Conservation (phyloP, 2,113 vertebrate genomes). For the Limanda limanda region DNA sequence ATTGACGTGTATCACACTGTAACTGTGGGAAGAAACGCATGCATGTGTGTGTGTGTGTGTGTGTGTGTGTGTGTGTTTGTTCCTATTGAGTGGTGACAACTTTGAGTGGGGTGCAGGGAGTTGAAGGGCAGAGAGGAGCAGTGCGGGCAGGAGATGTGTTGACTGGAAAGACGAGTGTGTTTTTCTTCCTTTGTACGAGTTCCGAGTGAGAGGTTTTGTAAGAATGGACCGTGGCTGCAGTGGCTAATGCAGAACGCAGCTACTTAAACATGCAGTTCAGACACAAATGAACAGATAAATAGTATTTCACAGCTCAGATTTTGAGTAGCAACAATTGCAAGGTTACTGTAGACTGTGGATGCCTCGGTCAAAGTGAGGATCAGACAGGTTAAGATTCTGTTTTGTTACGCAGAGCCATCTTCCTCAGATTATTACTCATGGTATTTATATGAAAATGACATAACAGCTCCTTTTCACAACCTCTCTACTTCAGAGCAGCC, state of each 20-base stretch:
- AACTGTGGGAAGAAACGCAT: constrained; percentile 33
- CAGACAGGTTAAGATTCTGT: not conserved
- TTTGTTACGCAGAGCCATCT: not conserved
- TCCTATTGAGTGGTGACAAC: constrained; percentile 53
- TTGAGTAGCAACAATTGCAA: not conserved
- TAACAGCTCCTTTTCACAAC: constrained; percentile 20
- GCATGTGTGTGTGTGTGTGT: constrained; percentile 15
- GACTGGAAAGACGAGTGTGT: constrained; percentile 43
- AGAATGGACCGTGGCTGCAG: constrained; percentile 12
- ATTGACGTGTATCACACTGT: constrained; percentile 46
- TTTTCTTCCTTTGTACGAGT: constrained; percentile 32
- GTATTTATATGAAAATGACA: constrained; percentile 10
- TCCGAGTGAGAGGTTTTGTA: constrained; percentile 6
- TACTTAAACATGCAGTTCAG: constrained; percentile 9
- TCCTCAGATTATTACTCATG: not conserved
- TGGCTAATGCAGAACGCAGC: constrained; percentile 4
- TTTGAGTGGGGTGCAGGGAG: constrained; percentile 36
- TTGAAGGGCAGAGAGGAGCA: constrained; percentile 58
- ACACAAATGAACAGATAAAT: constrained; percentile 5
- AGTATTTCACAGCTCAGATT: not conserved
- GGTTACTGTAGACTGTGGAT: not conserved
- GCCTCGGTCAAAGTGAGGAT: not conserved
- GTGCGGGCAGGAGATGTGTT: constrained; percentile 48
- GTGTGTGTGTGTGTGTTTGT: constrained; percentile 18
- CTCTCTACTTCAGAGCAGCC: constrained; percentile 11